Percentiles rank a stretch among this genome's conserved stretches.
These are phyloP conservation scores for Perdita meconis DNA, from an alignment of 2,888 invertebrate species.

Conservation along the genomic window DNA sequence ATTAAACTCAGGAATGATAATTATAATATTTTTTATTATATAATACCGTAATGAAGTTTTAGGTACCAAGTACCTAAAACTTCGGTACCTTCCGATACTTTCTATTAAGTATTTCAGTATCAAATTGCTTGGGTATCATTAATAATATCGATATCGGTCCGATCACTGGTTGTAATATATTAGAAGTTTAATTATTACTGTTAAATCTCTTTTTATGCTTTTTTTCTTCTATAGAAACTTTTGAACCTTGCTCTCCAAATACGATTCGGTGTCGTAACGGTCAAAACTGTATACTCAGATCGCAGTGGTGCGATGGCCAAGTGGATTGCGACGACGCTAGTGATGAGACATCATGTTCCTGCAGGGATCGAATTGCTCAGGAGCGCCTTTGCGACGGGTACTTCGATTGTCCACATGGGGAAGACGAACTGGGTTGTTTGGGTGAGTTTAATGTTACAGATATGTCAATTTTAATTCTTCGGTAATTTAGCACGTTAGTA, in stretches of 20 bases:
- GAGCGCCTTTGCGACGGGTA: conserved; percentile 92
- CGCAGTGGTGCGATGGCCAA: conserved; percentile 89
- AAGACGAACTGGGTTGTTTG: conserved; percentile 92
- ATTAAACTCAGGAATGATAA: too few relatives aligned
- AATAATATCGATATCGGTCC: too few relatives aligned
- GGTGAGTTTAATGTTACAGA: conserved; percentile 85
- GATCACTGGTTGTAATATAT: neutral
- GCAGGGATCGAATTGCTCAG: conserved; percentile 88
- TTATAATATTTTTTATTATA: too few relatives aligned
- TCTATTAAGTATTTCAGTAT: too few relatives aligned
- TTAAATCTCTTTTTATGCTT: too few relatives aligned
- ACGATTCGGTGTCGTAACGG: conserved; percentile 69
- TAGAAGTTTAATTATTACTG: neutral
- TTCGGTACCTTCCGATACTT: too few relatives aligned
- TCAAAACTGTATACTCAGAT: conserved; percentile 85
- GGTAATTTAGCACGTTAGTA: neutral
- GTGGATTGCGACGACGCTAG: conserved; percentile 91
- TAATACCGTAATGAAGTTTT: too few relatives aligned
- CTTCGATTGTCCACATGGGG: conserved; percentile 92
- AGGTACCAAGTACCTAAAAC: too few relatives aligned
- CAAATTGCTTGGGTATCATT: too few relatives aligned
- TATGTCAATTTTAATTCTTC: too few relatives aligned
- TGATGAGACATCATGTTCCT: conserved; percentile 91
- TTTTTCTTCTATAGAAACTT: neutral
- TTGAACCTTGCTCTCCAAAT: conserved; percentile 29